Evolutionary conservation across 2,797 vertebrate species (phyloP).

Genomic region (Chlorospingus flavigularis): DNA sequence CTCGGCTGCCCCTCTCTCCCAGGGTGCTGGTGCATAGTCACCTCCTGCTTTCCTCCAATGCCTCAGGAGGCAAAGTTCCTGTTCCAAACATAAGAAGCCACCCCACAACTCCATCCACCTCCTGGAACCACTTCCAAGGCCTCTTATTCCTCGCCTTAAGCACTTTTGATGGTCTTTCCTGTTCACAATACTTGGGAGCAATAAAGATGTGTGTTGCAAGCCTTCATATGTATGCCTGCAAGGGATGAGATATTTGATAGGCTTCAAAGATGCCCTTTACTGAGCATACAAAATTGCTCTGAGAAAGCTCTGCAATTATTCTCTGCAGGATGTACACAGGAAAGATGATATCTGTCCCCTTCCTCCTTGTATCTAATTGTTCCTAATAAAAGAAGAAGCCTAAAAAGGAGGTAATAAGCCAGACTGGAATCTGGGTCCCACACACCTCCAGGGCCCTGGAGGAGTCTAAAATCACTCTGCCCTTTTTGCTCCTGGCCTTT

Average conservation of each 20-base stretch:
- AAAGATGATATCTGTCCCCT: conserved; percentile 33
- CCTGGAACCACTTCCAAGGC: not conserved
- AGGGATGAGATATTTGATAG: conserved; percentile 29
- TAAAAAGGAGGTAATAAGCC: not conserved
- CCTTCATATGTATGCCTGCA: not conserved
- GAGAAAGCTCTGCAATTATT: conserved; percentile 37
- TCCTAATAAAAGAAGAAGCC: conserved; percentile 16
- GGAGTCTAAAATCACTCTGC: not conserved
- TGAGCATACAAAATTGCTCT: conserved; percentile 25
- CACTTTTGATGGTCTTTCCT: not conserved
- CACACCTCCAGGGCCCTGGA: not conserved
- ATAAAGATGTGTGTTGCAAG: not conserved
- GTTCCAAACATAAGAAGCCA: not conserved
- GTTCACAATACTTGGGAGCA: not conserved
- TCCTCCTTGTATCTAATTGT: conserved; percentile 26
- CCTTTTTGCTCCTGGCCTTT: not conserved
- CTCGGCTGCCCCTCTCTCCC: not conserved
- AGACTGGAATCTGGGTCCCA: not conserved
- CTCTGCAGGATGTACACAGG: conserved; percentile 19
- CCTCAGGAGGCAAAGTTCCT: accelerated
- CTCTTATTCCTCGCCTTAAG: not conserved
- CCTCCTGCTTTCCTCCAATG: not conserved
- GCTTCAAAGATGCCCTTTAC: conserved; percentile 44
- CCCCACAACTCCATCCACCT: not conserved
- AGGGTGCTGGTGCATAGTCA: not conserved